Percentiles rank a stretch among this genome's conserved stretches.
phyloP scores from a whole-genome alignment of 2,888 invertebrate species.

The Troglohyphantes excavatus region DNA sequence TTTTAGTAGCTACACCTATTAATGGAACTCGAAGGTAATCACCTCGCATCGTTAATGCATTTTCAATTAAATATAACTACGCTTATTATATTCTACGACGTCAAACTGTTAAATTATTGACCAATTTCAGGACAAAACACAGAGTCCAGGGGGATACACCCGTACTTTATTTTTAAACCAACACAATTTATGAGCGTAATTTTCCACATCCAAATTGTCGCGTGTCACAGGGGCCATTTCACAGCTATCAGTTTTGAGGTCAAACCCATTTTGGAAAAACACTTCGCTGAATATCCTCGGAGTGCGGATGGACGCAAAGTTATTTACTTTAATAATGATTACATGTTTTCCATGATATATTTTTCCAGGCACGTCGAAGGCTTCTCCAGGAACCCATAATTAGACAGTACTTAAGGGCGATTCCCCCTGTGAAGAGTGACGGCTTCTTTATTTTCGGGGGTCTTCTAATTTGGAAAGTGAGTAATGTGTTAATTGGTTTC shows the following conservation, averaged over 20 bases:
- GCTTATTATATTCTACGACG: too few relatives aligned
- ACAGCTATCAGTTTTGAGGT: not conserved
- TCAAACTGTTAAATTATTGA: too few relatives aligned
- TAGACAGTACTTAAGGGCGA: not conserved
- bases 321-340: constrained; percentile 21
- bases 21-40: too few relatives aligned
- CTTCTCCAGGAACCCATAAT: constrained; percentile 23
- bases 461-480: constrained; percentile 6
- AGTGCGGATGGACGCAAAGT: not conserved
- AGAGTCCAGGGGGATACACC: not conserved
- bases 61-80: too few relatives aligned
- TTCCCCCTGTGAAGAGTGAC: not conserved
- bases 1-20: too few relatives aligned
- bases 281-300: not conserved
- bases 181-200: not conserved
- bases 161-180: not conserved
- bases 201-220: not conserved
- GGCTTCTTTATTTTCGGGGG: constrained; percentile 3
- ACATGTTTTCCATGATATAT: constrained; percentile 1
- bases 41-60: too few relatives aligned
- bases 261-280: not conserved
- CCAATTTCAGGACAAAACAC: not conserved
- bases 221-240: not conserved
- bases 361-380: constrained; percentile 8
- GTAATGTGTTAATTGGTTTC: constrained; percentile 30